These are phyloP conservation scores for Rhagium mordax DNA, from an alignment of 2,888 invertebrate genomes.

Conservation along the genomic window DNA sequence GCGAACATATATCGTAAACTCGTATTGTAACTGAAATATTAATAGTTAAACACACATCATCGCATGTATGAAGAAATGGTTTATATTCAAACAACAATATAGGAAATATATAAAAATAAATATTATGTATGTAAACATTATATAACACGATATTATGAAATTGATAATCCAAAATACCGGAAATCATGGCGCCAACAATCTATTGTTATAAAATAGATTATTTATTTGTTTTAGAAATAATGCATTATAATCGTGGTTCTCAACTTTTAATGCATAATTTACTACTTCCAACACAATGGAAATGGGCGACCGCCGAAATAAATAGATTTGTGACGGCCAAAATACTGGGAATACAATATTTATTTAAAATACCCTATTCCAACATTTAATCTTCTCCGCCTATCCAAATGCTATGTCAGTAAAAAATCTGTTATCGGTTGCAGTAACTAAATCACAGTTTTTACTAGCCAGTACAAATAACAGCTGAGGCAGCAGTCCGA, in stretches of 20 bases:
- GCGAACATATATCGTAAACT: no score
- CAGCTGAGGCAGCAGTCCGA: no score
- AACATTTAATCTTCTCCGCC: no score
- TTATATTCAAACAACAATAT: conserved; percentile 1
- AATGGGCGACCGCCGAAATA: background rate
- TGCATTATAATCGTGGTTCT: conserved; percentile 29
- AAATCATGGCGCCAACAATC: conserved; percentile 43
- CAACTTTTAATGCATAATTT: conserved; percentile 29
- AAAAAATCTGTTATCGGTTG: no score
- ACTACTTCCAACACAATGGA: conserved; percentile 16
- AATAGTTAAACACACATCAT: no score
- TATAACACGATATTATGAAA: conserved; percentile 39
- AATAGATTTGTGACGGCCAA: background rate
- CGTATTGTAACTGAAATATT: no score
- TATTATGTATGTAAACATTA: conserved; percentile 40
- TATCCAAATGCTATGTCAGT: no score
- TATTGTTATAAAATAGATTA: conserved; percentile 41
- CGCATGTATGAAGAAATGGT: background rate
- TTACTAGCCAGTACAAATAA: no score
- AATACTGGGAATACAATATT: background rate
- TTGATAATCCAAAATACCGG: conserved; percentile 45
- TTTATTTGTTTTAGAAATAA: conserved; percentile 39
- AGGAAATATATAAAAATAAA: conserved; percentile 38
- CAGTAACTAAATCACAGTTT: no score
- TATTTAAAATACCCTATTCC: background rate